Evolutionary conservation across 2,888 invertebrate genomes (phyloP).

Genomic region (Anoplius nigerrimus): DNA sequence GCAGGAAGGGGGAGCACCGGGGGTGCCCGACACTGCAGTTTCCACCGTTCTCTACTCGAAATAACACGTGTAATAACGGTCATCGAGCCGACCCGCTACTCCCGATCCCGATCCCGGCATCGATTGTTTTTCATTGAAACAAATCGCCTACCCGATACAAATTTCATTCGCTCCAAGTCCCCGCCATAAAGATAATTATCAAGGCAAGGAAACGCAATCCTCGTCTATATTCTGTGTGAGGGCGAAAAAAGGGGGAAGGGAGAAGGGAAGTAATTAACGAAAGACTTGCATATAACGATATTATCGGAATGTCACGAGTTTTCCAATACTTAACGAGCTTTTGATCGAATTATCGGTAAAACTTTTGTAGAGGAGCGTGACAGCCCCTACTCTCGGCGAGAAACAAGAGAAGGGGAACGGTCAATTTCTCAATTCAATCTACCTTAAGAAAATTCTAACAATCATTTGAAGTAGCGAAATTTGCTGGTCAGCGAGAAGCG

Average conservation of each 20-base stretch:
- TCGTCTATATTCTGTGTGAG: too few species aligned
- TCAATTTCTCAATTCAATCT: conserved; percentile 32
- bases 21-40: conserved; percentile 1
- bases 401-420: conserved; percentile 5
- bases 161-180: not conserved
- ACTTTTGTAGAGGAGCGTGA: conserved; percentile 50
- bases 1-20: not conserved
- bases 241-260: too few species aligned
- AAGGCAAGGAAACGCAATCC: not conserved
- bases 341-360: conserved; percentile 64
- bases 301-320: conserved; percentile 49
- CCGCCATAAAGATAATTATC: too few species aligned
- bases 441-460: conserved; percentile 10
- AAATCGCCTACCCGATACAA: not conserved
- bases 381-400: conserved; percentile 17
- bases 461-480: conserved; percentile 17
- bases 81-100: not conserved
- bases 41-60: not conserved
- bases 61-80: conserved; percentile 8
- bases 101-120: conserved; percentile 1
- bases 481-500: not conserved
- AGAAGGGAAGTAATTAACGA: conserved; percentile 27
- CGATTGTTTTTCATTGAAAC: conserved; percentile 6
- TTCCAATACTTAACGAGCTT: conserved; percentile 61
- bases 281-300: conserved; percentile 38